Percentiles rank a stretch among this genome's conserved stretches.
Conservation (phyloP, 2,113 vertebrate species). For the Mormyrus iriodes region DNA sequence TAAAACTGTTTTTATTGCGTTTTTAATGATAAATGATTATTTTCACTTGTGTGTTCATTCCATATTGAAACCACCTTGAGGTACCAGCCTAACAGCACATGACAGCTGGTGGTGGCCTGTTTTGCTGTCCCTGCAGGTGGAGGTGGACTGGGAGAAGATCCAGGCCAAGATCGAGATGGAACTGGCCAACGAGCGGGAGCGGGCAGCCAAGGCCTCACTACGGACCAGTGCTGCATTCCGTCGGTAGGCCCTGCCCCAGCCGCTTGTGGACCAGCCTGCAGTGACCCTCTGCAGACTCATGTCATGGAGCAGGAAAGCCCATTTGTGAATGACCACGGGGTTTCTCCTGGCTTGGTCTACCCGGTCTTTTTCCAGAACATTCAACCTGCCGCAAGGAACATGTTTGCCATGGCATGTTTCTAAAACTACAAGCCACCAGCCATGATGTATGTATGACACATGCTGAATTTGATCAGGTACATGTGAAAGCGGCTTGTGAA, state of each 20-base stretch:
- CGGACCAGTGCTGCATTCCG: slow-evolving; percentile 53
- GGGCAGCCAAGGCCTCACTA: slow-evolving; percentile 52
- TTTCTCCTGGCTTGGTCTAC: not conserved
- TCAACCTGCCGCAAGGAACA: not conserved
- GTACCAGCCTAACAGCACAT: not conserved
- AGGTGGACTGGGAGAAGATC: slow-evolving; percentile 95
- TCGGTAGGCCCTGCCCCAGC: slow-evolving; percentile 34
- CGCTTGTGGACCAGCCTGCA: not conserved
- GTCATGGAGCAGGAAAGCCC: not conserved
- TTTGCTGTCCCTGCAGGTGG: slow-evolving; percentile 62
- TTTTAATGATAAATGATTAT: not conserved
- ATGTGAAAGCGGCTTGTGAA: not conserved
- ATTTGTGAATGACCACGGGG: not conserved
- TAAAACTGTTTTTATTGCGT: not conserved
- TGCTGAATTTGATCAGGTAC: too few species aligned
- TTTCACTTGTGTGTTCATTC: not conserved
- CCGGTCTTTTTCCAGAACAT: not conserved
- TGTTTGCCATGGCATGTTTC: not conserved
- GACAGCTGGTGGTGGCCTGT: not conserved
- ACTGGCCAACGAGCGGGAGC: slow-evolving; percentile 77
- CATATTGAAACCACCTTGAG: not conserved
- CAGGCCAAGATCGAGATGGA: slow-evolving; percentile 93
- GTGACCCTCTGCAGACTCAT: not conserved
- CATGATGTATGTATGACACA: not conserved
- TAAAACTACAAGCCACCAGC: not conserved